Percentiles rank a stretch among this genome's conserved stretches.
These are phyloP conservation scores for Ennomos quercinarius DNA, from an alignment of 2,888 invertebrate species.

Conservation along the genomic window DNA sequence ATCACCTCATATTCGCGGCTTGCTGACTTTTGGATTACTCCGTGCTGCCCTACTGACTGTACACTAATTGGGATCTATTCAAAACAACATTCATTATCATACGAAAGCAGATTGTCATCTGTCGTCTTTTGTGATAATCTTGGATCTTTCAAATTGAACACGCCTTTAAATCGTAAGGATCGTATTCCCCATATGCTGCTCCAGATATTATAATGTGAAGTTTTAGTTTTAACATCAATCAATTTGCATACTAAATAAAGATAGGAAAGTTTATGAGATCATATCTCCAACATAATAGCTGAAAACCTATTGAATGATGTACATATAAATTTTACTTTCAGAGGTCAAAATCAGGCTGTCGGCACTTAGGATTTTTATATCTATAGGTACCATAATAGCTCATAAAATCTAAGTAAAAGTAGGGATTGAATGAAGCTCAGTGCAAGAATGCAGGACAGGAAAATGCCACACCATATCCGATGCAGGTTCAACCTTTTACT, in stretches of 20 bases:
- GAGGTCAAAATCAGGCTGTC: too few species aligned
- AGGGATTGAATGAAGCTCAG: constrained; percentile 29
- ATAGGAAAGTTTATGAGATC: too few species aligned
- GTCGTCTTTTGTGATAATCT: constrained; percentile 37
- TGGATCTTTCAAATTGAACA: constrained; percentile 28
- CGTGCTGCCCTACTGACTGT: constrained; percentile 62
- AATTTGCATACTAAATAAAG: too few species aligned
- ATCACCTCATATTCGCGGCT: constrained; percentile 82
- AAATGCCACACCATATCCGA: constrained; percentile 41
- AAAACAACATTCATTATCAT: constrained; percentile 37
- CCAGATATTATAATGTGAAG: background rate
- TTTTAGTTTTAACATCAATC: too few species aligned
- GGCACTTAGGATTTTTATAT: too few species aligned
- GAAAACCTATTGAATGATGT: too few species aligned
- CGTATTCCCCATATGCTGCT: constrained; percentile 30
- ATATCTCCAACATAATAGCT: too few species aligned
- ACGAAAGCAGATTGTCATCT: constrained; percentile 38
- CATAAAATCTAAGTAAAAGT: constrained; percentile 27
- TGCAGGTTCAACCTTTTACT: constrained; percentile 38
- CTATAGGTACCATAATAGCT: too few species aligned
- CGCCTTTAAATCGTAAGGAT: constrained; percentile 30
- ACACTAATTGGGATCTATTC: constrained; percentile 43
- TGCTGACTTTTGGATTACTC: constrained; percentile 58
- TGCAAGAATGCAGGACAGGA: constrained; percentile 34
- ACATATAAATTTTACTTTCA: too few species aligned